Base-by-base conservation (phyloP, 1,140 invertebrate species). In the Calliopsis andreniformis region DNA sequence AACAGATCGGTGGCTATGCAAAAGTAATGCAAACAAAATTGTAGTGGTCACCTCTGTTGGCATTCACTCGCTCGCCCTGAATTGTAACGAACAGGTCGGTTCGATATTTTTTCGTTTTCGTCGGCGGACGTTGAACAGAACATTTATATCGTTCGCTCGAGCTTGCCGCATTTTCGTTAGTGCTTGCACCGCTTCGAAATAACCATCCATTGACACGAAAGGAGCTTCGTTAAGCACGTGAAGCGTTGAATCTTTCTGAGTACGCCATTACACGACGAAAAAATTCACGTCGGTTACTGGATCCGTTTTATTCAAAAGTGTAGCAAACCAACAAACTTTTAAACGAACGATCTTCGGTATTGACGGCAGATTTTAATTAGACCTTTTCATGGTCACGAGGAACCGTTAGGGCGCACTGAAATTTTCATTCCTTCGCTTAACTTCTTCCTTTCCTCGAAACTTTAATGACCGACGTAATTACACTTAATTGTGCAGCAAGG, bases 331-430 rank as follows among this genome's bases (percentile, higher is more conserved):
- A 71, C 32, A 12, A 55, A 63, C 47, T 49, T 81, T 49, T 63
- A 53, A 69, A 58, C 55, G 59, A 14, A 30, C 20, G 70, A 77
- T 63, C 30, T 81, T 77, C 32, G 56, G 45, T 67, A 35, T 18
- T 51, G 73, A 71, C 55, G 67, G 47, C 47, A 20, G 80, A 62
- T 82, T 82, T 83, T 83, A 83, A 83, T 83, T 82, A 82, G 79
- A 25, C 69, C 49, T 81, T 62, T 43, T 58, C 67, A 25, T 45
- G 56, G 59, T 71, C 73, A 71, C 61, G 51, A 39, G 62, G 39
- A 70, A 73, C 63, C 63, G 20, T 64, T 49, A 20, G 42, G 42
- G 53, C 32, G 35, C 53, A 35, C 55, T 69, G 58, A 78, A 69
- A 78, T 78, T 82, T 76, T 75, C 62, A 78, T 69, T 71, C 45